These are phyloP conservation scores for Selene dorsalis DNA, from an alignment of 2,797 vertebrate species.

Conservation along the genomic window DNA sequence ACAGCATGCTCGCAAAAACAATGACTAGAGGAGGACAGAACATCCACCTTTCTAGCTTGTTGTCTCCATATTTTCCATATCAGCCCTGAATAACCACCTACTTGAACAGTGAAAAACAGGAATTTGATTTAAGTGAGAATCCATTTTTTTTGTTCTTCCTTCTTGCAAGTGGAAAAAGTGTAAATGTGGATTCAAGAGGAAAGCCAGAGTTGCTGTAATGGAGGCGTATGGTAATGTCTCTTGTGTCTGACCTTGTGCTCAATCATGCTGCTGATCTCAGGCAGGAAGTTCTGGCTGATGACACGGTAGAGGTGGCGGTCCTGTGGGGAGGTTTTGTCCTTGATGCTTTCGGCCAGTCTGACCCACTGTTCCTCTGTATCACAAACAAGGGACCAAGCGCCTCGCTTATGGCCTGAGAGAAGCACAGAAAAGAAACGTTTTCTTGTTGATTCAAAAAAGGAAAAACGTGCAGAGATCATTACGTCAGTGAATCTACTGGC, in stretches of 20 bases:
- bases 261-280: constrained; percentile 98
- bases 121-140: no score
- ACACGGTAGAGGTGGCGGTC: constrained; percentile 96
- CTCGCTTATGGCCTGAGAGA: constrained; percentile 73
- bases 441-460: background rate
- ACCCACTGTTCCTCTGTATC: constrained; percentile 96
- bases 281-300: constrained; percentile 97
- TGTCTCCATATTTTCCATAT: no score
- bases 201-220: background rate
- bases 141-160: background rate
- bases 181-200: background rate
- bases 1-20: constrained; percentile 5
- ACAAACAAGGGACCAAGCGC: constrained; percentile 93
- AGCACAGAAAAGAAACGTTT: background rate
- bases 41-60: background rate
- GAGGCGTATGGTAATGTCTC: constrained; percentile 11
- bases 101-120: no score
- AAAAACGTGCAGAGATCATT: background rate
- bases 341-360: constrained; percentile 93
- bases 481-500: background rate
- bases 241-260: constrained; percentile 91
- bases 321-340: constrained; percentile 92
- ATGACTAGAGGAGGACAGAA: constrained; percentile 1
- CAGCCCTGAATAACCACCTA: no score
- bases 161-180: background rate